Percentiles rank a stretch among this genome's conserved stretches.
Evolutionary conservation across 2,797 vertebrate genomes (phyloP).

Genomic region (Hypotaenidia okinawae): DNA sequence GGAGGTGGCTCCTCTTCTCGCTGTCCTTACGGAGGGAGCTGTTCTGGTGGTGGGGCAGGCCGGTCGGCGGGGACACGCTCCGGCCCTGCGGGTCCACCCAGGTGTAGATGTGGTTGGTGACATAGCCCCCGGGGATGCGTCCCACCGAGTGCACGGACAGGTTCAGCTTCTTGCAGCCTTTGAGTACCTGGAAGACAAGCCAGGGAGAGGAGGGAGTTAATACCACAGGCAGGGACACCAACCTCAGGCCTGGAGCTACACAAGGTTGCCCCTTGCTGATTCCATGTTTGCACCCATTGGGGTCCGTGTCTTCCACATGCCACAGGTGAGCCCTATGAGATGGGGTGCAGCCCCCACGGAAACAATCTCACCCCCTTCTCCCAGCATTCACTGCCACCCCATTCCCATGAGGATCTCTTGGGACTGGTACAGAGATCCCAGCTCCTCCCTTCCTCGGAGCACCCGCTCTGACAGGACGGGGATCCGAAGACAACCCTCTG

Average conservation of each 20-base stretch:
- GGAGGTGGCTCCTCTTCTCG: slow-evolving; percentile 89
- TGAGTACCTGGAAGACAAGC: slow-evolving; percentile 84
- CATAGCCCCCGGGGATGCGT: slow-evolving; percentile 91
- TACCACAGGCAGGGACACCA: too few relatives aligned
- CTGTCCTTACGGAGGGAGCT: slow-evolving; percentile 82
- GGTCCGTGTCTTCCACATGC: too few relatives aligned
- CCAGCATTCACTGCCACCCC: background rate
- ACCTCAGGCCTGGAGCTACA: too few relatives aligned
- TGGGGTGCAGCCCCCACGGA: background rate
- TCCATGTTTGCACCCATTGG: too few relatives aligned
- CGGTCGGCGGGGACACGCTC: slow-evolving; percentile 86
- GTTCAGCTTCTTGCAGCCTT: slow-evolving; percentile 91
- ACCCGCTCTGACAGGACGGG: background rate
- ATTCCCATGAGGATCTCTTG: rapidly evolving
- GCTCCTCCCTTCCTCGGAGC: background rate
- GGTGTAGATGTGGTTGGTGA: slow-evolving; percentile 94
- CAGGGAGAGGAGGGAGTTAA: background rate
- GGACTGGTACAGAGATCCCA: background rate
- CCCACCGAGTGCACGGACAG: slow-evolving; percentile 89
- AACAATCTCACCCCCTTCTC: background rate
- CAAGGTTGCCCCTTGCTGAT: too few relatives aligned
- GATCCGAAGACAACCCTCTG: background rate
- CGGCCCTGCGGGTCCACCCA: slow-evolving; percentile 89
- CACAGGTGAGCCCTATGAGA: background rate
- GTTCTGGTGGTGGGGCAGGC: slow-evolving; percentile 82